These are phyloP conservation scores for Dasypus novemcinctus DNA, from an alignment of 2,113 vertebrate genomes.

Conservation along the genomic window DNA sequence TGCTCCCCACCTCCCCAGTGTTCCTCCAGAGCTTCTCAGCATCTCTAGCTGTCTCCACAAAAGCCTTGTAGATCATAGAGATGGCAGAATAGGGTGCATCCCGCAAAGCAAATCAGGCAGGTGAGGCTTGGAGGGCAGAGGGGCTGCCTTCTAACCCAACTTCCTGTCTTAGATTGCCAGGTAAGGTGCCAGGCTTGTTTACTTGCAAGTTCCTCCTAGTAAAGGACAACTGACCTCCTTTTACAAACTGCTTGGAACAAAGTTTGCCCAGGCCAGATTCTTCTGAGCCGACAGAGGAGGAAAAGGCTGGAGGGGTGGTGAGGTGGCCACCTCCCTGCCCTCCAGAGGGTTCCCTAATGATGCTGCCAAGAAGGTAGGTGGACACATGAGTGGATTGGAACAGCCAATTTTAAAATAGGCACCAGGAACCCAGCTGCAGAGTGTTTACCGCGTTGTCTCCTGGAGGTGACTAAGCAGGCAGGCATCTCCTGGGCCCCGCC, in stretches of 20 bases:
- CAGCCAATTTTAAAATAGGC: constrained; percentile 51
- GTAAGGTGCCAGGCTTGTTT: not conserved
- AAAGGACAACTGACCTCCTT: not conserved
- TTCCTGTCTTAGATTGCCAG: not conserved
- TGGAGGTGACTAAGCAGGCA: constrained; percentile 47
- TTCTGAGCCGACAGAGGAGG: not conserved
- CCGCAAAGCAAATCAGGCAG: not conserved
- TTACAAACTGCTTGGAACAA: not conserved
- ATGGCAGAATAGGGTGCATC: not conserved
- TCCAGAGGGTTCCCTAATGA: not conserved
- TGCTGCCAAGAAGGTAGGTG: constrained; percentile 7
- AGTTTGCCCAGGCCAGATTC: not conserved
- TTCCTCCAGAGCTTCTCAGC: not conserved
- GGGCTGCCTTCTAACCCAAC: not conserved
- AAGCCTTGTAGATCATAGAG: not conserved
- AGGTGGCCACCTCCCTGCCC: not conserved
- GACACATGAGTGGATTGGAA: not conserved
- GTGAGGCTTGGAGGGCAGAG: not conserved
- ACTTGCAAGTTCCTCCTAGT: not conserved
- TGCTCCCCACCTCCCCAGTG: too few relatives aligned
- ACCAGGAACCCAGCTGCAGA: not conserved
- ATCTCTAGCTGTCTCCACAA: not conserved
- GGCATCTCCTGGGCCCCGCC: constrained; percentile 8
- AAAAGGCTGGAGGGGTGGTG: not conserved
- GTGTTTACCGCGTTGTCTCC: constrained; percentile 45